A percentile compares a stretch with the other conserved stretches of the same genome.
Evolutionary conservation across 2,113 vertebrate species (phyloP).

Genomic region (Pterocles burchelli): DNA sequence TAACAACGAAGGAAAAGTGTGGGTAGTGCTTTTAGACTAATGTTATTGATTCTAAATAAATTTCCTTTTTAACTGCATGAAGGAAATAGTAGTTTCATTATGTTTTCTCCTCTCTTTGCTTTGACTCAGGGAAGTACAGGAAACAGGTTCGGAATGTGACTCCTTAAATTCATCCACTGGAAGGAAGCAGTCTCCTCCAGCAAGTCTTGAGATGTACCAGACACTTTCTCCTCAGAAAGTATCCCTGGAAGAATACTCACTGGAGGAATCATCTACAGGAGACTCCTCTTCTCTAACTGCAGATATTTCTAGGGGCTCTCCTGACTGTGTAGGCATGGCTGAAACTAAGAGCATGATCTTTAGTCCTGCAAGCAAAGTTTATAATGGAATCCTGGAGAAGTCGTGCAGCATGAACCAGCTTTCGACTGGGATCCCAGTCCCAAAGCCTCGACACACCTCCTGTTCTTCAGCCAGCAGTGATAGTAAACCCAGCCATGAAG

Average conservation of each 20-base stretch:
- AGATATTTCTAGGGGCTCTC: conserved; percentile 83
- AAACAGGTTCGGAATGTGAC: conserved; percentile 89
- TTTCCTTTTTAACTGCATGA: not conserved
- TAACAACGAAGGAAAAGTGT: conserved; percentile 27
- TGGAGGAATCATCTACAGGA: conserved; percentile 80
- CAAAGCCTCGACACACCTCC: conserved; percentile 85
- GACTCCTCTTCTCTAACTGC: conserved; percentile 79
- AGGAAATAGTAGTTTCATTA: not conserved
- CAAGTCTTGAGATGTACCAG: conserved; percentile 82
- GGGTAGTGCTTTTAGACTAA: conserved; percentile 47
- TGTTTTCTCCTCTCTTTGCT: conserved; percentile 18
- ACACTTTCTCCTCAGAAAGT: conserved; percentile 84
- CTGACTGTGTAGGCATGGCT: conserved; percentile 85
- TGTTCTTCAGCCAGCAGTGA: conserved; percentile 86
- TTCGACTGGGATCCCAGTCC: conserved; percentile 76
- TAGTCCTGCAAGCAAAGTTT: conserved; percentile 86
- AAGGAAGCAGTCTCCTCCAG: conserved; percentile 85
- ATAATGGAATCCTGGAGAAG: conserved; percentile 97
- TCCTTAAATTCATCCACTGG: conserved; percentile 87
- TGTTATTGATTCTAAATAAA: conserved; percentile 3
- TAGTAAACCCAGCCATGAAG: conserved; percentile 81
- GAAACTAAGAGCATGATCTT: conserved; percentile 91
- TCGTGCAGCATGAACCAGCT: conserved; percentile 96
- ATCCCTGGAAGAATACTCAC: conserved; percentile 88
- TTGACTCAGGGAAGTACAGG: conserved; percentile 84